Percentiles rank a stretch among this genome's conserved stretches.
Evolutionary conservation across 2,797 vertebrate species (phyloP).

Genomic region (Helarctos malayanus): DNA sequence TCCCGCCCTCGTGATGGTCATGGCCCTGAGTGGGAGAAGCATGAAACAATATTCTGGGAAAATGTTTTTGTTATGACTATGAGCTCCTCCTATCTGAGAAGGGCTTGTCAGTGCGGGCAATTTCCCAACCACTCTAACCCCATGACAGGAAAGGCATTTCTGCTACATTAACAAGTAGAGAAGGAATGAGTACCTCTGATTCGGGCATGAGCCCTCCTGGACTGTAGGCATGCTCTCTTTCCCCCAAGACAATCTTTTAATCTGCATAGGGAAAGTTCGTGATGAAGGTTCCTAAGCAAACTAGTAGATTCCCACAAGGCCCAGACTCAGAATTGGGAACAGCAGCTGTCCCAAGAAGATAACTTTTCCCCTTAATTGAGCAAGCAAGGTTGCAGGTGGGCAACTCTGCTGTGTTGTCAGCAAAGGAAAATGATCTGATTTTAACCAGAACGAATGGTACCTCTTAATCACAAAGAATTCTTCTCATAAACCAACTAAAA

Average conservation of each 20-base stretch:
- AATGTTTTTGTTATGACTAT: slow-evolving; percentile 65
- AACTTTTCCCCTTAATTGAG: background rate
- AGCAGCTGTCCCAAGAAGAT: background rate
- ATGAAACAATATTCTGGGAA: slow-evolving; percentile 16
- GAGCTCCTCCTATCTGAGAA: background rate
- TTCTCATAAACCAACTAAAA: slow-evolving; percentile 7
- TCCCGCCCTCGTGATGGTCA: background rate
- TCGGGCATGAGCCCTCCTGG: background rate
- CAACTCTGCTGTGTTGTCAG: background rate
- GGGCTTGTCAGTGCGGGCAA: background rate
- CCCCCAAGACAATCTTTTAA: background rate
- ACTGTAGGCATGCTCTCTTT: background rate
- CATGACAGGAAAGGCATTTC: background rate
- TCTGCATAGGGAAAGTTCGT: background rate
- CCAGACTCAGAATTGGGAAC: background rate
- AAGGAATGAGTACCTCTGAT: background rate
- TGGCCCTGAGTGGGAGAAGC: background rate
- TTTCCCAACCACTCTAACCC: background rate
- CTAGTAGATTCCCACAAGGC: background rate
- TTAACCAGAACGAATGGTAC: background rate
- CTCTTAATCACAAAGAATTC: background rate
- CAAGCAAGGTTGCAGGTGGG: background rate
- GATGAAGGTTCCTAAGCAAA: background rate
- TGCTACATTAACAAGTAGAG: background rate
- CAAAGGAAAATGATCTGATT: slow-evolving; percentile 28